Evolutionary conservation across 2,113 vertebrate genomes (phyloP).

Genomic region (Salvelinus sp.): DNA sequence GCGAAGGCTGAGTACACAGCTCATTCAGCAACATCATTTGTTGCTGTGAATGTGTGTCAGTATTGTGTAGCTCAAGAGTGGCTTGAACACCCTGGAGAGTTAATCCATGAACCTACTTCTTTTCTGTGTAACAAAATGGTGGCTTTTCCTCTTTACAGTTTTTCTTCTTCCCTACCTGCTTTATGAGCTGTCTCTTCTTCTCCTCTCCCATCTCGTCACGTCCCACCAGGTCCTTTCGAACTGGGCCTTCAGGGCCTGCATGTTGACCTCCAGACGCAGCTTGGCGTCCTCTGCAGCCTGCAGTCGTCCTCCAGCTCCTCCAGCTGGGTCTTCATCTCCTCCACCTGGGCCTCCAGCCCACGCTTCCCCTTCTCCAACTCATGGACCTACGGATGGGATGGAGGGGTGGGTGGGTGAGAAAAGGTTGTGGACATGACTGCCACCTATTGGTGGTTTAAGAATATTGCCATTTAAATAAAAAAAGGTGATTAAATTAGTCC

Average conservation of each 20-base stretch:
- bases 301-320: slow-evolving; percentile 94
- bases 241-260: slow-evolving; percentile 87
- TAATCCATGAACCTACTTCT: no score
- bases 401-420: neutral
- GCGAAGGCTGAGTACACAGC: no score
- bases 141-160: neutral
- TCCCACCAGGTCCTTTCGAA: slow-evolving; percentile 88
- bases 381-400: slow-evolving; percentile 77
- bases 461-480: no score
- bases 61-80: no score
- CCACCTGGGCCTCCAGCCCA: slow-evolving; percentile 85
- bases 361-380: slow-evolving; percentile 92
- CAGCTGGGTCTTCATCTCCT: slow-evolving; percentile 92
- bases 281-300: slow-evolving; percentile 92
- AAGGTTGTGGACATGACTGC: neutral
- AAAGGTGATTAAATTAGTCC: no score
- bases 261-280: slow-evolving; percentile 90
- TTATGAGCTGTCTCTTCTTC: slow-evolving; percentile 86
- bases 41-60: no score
- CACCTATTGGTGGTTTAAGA: no score
- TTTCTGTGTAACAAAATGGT: neutral
- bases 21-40: no score
- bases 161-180: slow-evolving; percentile 76
- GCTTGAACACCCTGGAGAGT: no score
- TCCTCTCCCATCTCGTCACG: slow-evolving; percentile 89